Base-by-base conservation (phyloP, 2,888 invertebrate genomes). In the Agrotis puta region DNA sequence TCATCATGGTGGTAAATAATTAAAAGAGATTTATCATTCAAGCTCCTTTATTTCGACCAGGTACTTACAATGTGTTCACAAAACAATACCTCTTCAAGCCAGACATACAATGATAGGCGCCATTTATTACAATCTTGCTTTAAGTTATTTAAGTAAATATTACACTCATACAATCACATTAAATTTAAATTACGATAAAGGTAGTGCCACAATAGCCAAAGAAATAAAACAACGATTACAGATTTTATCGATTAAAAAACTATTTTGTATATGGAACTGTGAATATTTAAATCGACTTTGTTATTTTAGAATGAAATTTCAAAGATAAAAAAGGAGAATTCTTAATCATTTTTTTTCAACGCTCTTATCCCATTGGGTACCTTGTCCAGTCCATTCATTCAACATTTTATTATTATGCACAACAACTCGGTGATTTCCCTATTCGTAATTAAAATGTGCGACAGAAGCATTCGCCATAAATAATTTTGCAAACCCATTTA, bases 1-100 rank as follows among this genome's bases (percentile, higher is more conserved):
- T 39, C 11, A 39, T 39, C 39, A 39, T 39, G 11, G 11, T 39
- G 39, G 39, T 39, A 2, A 39, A 39, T 39, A 39, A 39, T 39
- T 39, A 39, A 53, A 54, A 64, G 27, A 53, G 6, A 16, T 39
- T 27, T 72, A 68, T 87, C 82, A 88, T 92, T 92, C 92, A 96
- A 95, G 95, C 95, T 94, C 93, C 92, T 96, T 96, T 95, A 95
- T 94, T 95, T 92, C 88, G 90, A 93, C 90, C 92, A 92, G 87
- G 88, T 89, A 87, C 87, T 85, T 84, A 85, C 82, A 83, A 82
- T 86, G 87, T 80, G 61, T 84, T 81, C 76, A 79, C 73, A 76
- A 81, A 70, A 74, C 68, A 69, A 71, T 68, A 59, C 62, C 58
- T 64, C 62, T 68, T 63, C 48, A 73, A 80, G 71, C 67, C 74